These are phyloP conservation scores for Heteractis magnifica DNA, from an alignment of 92 coral and sea anemone species.

Conservation along the genomic window DNA sequence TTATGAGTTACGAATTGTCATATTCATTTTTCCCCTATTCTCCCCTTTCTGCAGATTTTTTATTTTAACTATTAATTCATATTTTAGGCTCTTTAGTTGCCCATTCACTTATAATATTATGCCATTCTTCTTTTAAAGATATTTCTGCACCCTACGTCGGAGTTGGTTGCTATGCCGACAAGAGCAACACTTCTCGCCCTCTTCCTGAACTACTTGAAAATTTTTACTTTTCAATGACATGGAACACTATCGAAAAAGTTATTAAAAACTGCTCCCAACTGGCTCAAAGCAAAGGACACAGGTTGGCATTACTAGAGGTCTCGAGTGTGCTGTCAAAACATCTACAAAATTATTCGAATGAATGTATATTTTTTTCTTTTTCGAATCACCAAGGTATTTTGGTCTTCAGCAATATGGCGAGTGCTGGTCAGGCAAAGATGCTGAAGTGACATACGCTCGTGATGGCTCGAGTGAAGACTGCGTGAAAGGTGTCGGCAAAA, in stretches of 20 bases:
- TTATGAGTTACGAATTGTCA: too few relatives aligned
- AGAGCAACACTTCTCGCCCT: constrained; percentile 57
- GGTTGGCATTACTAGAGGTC: constrained; percentile 14
- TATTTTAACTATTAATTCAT: neutral
- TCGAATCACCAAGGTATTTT: constrained; percentile 43
- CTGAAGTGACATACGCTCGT: constrained; percentile 61
- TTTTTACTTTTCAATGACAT: constrained; percentile 64
- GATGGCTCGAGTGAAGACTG: constrained; percentile 65
- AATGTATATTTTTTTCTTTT: neutral
- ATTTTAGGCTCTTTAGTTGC: neutral
- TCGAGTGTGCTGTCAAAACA: neutral
- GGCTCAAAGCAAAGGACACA: constrained; percentile 43
- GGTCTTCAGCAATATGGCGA: constrained; percentile 69
- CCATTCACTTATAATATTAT: too few relatives aligned
- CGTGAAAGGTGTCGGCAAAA: constrained; percentile 63
- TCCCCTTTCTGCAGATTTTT: too few relatives aligned
- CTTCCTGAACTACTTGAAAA: constrained; percentile 58
- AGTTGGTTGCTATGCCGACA: constrained; percentile 71
- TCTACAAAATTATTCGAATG: neutral
- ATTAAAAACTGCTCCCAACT: constrained; percentile 54
- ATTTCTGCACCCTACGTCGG: constrained; percentile 45
- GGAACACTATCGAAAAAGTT: constrained; percentile 64
- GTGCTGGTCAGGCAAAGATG: constrained; percentile 76
- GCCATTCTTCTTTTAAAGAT: neutral
- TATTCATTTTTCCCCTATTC: too few relatives aligned